Evolutionary conservation across 2,888 invertebrate genomes (phyloP).

Genomic region (Ectropis crepuscularia): DNA sequence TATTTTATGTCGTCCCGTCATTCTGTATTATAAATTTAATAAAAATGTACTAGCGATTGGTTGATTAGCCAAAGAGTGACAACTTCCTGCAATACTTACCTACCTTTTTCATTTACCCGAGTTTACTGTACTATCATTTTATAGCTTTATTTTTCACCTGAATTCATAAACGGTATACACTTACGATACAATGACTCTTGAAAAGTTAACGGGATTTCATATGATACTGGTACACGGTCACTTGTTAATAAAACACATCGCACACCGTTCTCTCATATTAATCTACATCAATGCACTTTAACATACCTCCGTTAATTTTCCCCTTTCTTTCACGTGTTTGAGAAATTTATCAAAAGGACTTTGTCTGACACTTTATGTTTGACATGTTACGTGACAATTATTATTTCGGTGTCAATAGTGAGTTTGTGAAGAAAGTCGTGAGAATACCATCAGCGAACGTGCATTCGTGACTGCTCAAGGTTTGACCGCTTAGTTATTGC

Average conservation of each 20-base stretch:
- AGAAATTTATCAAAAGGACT: constrained; percentile 40
- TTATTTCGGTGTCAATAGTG: constrained; percentile 58
- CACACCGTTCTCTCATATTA: constrained; percentile 22
- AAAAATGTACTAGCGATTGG: too few species aligned
- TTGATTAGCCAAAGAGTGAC: too few species aligned
- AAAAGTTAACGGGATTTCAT: constrained; percentile 6
- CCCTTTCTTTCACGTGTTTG: constrained; percentile 35
- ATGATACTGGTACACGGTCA: constrained; percentile 13
- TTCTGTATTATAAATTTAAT: too few species aligned
- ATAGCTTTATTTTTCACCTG: neutral
- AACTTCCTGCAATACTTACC: too few species aligned
- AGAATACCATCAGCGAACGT: constrained; percentile 54
- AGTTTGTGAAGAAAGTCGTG: constrained; percentile 51
- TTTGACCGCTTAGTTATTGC: constrained; percentile 41
- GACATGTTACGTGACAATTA: constrained; percentile 56
- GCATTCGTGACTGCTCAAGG: constrained; percentile 51
- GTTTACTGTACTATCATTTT: neutral
- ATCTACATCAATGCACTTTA: constrained; percentile 32
- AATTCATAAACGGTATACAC: neutral
- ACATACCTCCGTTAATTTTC: constrained; percentile 26
- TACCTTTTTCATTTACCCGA: neutral
- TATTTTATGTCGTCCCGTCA: too few species aligned
- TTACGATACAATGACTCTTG: neutral
- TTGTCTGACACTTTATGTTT: constrained; percentile 50
- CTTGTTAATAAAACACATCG: constrained; percentile 20